These are phyloP conservation scores for Tinamus major DNA, from an alignment of 2,797 vertebrate species.

Conservation along the genomic window DNA sequence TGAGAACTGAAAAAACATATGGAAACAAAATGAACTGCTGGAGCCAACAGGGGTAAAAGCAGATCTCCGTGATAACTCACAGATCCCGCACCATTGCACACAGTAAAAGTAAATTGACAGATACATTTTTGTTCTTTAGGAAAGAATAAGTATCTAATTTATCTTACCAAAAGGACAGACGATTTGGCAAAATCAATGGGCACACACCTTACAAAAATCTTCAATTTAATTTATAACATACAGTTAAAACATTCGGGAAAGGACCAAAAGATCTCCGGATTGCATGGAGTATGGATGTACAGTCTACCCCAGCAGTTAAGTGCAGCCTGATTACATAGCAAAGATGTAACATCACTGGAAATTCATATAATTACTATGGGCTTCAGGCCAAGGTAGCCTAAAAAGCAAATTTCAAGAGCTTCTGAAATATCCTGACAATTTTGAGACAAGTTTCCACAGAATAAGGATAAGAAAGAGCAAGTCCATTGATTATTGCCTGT, in stretches of 20 bases:
- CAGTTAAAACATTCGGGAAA: background rate
- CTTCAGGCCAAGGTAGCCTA: background rate
- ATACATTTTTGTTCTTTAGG: background rate
- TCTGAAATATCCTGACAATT: background rate
- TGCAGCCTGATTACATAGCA: background rate
- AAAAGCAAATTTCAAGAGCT: background rate
- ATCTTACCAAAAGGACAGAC: background rate
- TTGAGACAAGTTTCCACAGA: background rate
- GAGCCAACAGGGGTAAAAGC: slow-evolving; percentile 56
- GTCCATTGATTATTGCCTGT: background rate
- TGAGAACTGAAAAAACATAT: slow-evolving; percentile 84
- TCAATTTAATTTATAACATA: background rate
- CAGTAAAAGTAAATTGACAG: background rate
- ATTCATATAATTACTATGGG: background rate
- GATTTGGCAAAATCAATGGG: background rate
- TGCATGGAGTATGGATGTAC: background rate
- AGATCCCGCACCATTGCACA: slow-evolving; percentile 5
- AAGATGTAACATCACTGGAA: background rate
- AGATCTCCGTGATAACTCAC: slow-evolving; percentile 43
- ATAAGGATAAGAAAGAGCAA: background rate
- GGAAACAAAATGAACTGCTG: slow-evolving; percentile 76
- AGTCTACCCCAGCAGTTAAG: background rate
- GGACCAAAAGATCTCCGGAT: background rate
- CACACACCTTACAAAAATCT: background rate
- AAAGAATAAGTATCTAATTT: slow-evolving; percentile 1